Base-by-base conservation (phyloP, 2,888 invertebrate genomes). In the Oeneis ivallda region DNA sequence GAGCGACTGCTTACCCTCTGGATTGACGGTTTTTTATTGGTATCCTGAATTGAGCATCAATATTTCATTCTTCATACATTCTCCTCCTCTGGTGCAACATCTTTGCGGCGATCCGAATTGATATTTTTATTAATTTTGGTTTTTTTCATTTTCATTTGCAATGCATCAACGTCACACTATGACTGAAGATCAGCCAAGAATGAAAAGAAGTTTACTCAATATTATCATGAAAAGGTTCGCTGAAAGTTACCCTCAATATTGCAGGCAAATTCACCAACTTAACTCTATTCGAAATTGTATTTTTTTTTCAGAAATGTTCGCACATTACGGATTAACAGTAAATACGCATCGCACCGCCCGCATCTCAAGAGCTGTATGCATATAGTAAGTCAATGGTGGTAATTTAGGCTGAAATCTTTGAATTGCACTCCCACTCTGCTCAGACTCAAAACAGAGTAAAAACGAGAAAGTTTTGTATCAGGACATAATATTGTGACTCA, bases 21-120 rank as follows among this genome's bases (percentile, higher is more conserved):
- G 19, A 63, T 41, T 50, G 66, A 69, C 62, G 34, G 41, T 19
- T 43, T 50, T 60, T 65, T 59, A 62, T 68, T 65, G 66, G 17
- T 45, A 59, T 26, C 50, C 34, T 61, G 41, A 19, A 47, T 43
- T 61, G 64, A 15, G 59, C 58, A 50, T 32, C 52, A 60, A 37
- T 11, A 57, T 64, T 58, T 49, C 49, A 37, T 50, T 50, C 53
- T 37, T 64, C 52, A 47, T 47, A 65, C 39, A 52, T 37, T 47
- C 39, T 65, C 47, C 34, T 41, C 41, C 57, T 53, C 64, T 54
- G 37, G 52, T 47, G 34, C 47, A 58, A 58, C 45, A 58, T 5
- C 26, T 54, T 17, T 54, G 19, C 19, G 49, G 4, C 13, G 11
- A 50, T 11, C 2, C 19, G 8, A n/a, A 9, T 10, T 7, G 13